Evolutionary conservation across 2,888 invertebrate genomes (phyloP).

Genomic region (Neoscelio sp.): DNA sequence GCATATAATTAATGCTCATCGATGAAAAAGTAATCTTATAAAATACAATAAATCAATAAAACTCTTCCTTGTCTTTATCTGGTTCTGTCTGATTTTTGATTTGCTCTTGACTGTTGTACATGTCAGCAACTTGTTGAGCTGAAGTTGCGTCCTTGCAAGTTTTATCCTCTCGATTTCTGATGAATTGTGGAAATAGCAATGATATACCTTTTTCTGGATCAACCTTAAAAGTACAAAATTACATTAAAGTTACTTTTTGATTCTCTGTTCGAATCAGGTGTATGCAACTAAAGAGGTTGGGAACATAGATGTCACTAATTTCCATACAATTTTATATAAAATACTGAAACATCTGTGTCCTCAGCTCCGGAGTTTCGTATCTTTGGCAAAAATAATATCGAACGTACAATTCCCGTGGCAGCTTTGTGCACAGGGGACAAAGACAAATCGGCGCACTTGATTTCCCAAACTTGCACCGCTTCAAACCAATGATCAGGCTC

Average conservation of each 20-base stretch:
- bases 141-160: conserved; percentile 95
- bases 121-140: conserved; percentile 93
- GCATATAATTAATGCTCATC: too few relatives aligned
- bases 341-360: too few relatives aligned
- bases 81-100: conserved; percentile 87
- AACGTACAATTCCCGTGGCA: conserved; percentile 90
- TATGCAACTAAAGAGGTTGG: too few relatives aligned
- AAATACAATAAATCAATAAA: conserved; percentile 83
- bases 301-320: too few relatives aligned
- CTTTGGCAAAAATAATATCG: conserved; percentile 14
- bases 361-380: too few relatives aligned
- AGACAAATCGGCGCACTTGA: conserved; percentile 98
- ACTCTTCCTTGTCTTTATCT: conserved; percentile 85
- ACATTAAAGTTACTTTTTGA: too few relatives aligned
- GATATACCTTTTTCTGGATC: conserved; percentile 97
- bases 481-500: conserved; percentile 96
- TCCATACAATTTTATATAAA: background rate
- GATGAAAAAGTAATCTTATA: too few relatives aligned
- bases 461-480: conserved; percentile 96
- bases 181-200: conserved; percentile 96
- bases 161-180: conserved; percentile 96
- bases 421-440: conserved; percentile 97
- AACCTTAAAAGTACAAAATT: too few relatives aligned
- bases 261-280: too few relatives aligned
- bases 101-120: conserved; percentile 97